Conservation (phyloP, 2,888 invertebrate genomes). For the Odontomyia ornata region DNA sequence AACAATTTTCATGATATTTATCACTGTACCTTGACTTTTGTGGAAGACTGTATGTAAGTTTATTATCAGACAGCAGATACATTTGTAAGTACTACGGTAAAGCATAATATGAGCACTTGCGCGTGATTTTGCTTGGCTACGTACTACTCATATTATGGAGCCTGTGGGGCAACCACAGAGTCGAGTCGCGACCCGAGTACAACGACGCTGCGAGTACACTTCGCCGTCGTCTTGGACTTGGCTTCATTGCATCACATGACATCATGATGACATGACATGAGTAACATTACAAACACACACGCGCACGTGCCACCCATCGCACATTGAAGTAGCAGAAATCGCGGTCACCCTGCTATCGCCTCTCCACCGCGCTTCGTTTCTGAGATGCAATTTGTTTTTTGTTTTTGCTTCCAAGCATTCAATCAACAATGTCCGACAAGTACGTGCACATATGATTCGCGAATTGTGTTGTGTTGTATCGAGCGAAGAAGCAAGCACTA, state of each 20-base stretch:
- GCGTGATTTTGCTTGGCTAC: background rate
- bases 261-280: conserved; percentile 35
- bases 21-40: too few species aligned
- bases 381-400: conserved; percentile 2
- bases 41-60: too few species aligned
- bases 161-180: background rate
- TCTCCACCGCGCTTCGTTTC: background rate
- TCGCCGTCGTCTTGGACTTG: background rate
- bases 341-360: background rate
- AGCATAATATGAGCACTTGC: background rate
- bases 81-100: background rate
- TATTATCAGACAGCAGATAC: background rate
- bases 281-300: conserved; percentile 8
- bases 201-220: background rate
- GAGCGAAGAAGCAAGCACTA: background rate
- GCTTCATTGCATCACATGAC: conserved; percentile 44
- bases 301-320: conserved; percentile 9
- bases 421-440: conserved; percentile 20
- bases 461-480: too few species aligned
- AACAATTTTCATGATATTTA: too few species aligned
- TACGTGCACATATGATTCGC: background rate
- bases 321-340: conserved; percentile 3
- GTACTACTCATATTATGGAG: background rate
- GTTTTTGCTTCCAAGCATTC: background rate
- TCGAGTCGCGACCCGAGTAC: background rate